Evolutionary conservation across 2,113 vertebrate species (phyloP).

Genomic region (Lanius ludovicianus): DNA sequence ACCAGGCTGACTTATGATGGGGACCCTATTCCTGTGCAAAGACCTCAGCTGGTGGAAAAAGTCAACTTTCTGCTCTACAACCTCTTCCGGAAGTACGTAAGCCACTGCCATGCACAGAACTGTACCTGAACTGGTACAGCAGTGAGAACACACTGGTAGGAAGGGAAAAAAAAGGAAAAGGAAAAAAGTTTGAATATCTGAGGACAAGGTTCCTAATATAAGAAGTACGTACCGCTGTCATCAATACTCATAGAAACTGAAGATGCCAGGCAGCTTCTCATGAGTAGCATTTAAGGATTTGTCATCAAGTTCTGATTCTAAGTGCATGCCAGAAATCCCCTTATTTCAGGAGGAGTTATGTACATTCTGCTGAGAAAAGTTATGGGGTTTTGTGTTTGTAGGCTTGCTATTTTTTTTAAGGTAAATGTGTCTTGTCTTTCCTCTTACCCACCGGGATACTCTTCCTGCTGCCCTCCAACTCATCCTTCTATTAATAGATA

Average conservation of each 20-base stretch:
- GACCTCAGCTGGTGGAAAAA: slow-evolving; percentile 86
- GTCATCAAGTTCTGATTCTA: background rate
- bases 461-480: background rate
- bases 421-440: background rate
- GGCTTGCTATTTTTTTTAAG: background rate
- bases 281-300: background rate
- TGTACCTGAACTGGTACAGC: background rate
- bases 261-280: background rate
- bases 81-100: slow-evolving; percentile 89
- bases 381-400: background rate
- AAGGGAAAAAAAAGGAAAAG: background rate
- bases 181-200: background rate
- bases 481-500: background rate
- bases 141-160: background rate
- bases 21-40: slow-evolving; percentile 90
- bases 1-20: slow-evolving; percentile 92
- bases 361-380: background rate
- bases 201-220: background rate
- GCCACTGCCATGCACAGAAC: background rate
- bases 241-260: background rate
- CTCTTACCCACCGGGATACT: background rate
- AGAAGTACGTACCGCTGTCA: background rate
- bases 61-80: slow-evolving; percentile 89
- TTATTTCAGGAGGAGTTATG: background rate
- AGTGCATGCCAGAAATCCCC: background rate